These are phyloP conservation scores for Aleiodes testaceus DNA, from an alignment of 2,888 invertebrate species.

Conservation along the genomic window DNA sequence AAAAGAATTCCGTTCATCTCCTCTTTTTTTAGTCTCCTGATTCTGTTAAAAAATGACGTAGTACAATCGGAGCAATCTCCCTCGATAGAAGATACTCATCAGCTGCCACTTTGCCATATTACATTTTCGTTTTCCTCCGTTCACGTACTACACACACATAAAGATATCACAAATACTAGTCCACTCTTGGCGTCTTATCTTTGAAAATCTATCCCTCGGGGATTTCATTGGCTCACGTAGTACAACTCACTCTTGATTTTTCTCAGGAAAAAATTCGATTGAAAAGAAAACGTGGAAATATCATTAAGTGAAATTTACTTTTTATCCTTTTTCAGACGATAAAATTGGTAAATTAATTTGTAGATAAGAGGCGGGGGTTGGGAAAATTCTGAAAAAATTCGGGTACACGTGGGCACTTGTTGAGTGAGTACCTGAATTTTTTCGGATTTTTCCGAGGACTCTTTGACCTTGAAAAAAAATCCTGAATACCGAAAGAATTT, in stretches of 20 bases:
- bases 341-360: slow-evolving; percentile 7
- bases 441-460: no score
- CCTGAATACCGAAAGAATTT: no score
- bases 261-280: slow-evolving; percentile 21
- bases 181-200: slow-evolving; percentile 9
- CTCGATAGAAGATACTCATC: slow-evolving; percentile 35
- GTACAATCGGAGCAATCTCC: slow-evolving; percentile 27
- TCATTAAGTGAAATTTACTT: slow-evolving; percentile 11
- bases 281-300: slow-evolving; percentile 25
- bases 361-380: no score
- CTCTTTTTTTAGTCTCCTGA: slow-evolving; percentile 11
- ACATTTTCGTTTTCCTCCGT: slow-evolving; percentile 25
- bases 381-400: no score
- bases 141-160: not conserved
- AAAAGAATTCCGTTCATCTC: not conserved
- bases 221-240: slow-evolving; percentile 32
- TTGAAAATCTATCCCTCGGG: slow-evolving; percentile 32
- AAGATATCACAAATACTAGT: slow-evolving; percentile 16
- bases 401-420: no score
- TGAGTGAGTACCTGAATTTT: no score
- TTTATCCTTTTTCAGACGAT: not conserved
- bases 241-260: slow-evolving; percentile 32
- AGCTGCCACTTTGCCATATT: slow-evolving; percentile 30
- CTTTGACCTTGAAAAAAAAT: no score
- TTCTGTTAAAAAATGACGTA: slow-evolving; percentile 12